Percentiles rank a stretch among this genome's conserved stretches.
phyloP scores from a whole-genome alignment of 1,140 invertebrate species.

The Drosophila sulfurigaster region DNA sequence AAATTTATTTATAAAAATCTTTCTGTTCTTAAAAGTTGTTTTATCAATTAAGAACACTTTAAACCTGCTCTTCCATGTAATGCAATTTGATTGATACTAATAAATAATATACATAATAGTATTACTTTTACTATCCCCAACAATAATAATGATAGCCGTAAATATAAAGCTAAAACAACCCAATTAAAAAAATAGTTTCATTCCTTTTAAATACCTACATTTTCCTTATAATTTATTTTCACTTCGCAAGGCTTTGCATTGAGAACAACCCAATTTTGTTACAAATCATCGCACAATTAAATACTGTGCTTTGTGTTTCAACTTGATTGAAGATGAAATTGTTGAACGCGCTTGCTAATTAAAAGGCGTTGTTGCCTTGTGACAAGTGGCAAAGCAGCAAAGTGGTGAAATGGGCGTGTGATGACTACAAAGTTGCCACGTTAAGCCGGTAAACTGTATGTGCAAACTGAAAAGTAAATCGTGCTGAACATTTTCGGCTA shows the following conservation, averaged over 20 bases:
- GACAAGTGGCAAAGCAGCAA: constrained; percentile 14
- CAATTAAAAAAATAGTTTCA: no score
- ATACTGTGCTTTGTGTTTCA: background rate
- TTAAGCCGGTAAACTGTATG: constrained; percentile 12
- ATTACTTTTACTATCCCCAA: no score
- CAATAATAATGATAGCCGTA: background rate
- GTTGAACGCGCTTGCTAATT: constrained; percentile 37
- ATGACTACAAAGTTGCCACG: constrained; percentile 20
- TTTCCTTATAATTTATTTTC: no score
- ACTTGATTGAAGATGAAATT: constrained; percentile 24
- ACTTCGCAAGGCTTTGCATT: background rate
- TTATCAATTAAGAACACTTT: no score
- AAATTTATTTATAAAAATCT: no score
- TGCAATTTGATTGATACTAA: no score
- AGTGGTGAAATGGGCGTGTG: constrained; percentile 24
- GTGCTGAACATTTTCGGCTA: constrained; percentile 13
- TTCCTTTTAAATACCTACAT: no score
- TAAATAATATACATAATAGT: no score
- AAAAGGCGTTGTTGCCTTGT: constrained; percentile 26
- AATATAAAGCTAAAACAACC: background rate
- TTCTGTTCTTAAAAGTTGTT: no score
- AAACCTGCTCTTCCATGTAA: no score
- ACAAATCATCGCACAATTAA: background rate
- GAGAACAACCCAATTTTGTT: background rate
- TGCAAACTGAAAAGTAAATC: background rate